Conservation (phyloP, 2,113 vertebrate genomes). For the Alligator mississippiensis region DNA sequence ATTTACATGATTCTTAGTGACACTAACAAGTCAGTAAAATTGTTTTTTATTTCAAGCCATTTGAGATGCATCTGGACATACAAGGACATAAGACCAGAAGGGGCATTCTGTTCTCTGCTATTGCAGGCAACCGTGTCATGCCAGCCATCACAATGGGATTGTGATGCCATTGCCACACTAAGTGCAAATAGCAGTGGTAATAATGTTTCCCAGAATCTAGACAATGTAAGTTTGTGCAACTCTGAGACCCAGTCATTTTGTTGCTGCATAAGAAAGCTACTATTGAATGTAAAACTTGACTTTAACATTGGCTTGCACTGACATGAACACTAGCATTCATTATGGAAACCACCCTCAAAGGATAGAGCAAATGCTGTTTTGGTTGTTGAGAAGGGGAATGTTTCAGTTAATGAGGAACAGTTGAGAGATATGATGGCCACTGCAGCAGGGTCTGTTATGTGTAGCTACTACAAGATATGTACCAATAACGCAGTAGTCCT, state of each 20-base stretch:
- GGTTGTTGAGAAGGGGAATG: conserved; percentile 37
- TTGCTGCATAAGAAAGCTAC: not conserved
- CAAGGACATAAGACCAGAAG: not conserved
- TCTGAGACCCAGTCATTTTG: not conserved
- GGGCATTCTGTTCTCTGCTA: not conserved
- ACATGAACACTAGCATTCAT: not conserved
- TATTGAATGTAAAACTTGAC: not conserved
- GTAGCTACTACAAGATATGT: not conserved
- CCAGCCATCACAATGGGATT: not conserved
- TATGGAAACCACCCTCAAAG: not conserved
- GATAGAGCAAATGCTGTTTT: conserved; percentile 9
- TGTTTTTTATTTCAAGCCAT: not conserved
- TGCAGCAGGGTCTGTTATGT: not conserved
- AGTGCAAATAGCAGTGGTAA: not conserved
- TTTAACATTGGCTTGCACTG: not conserved
- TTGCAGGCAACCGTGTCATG: not conserved
- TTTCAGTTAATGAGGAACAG: conserved; percentile 62
- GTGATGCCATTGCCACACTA: not conserved
- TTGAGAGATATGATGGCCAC: conserved; percentile 36
- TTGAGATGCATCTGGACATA: not conserved
- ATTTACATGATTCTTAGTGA: not conserved
- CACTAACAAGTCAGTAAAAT: not conserved
- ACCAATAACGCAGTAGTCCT: not conserved
- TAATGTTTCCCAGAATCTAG: not conserved
- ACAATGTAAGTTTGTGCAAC: not conserved